Evolutionary conservation across 2,113 vertebrate genomes (phyloP), one percentile per base, ranked within the genome.

Genomic region (Notarius quadriscutis): DNA sequence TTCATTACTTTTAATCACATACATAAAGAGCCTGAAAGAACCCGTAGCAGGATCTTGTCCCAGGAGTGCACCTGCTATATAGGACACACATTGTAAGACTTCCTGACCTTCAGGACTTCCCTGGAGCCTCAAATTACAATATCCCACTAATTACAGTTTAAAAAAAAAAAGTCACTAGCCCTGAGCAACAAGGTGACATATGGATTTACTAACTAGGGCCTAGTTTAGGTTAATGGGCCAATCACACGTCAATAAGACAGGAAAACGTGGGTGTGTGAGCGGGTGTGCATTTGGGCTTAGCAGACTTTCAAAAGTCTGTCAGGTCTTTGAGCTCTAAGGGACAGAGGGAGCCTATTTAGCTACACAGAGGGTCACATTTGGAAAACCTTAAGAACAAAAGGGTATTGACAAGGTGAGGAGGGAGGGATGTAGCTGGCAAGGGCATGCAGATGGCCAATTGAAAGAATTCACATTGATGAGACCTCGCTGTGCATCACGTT

Each of bases 181-280:
- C 30, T 63, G 14, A 86, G 92, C 92, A 88, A 86, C 65, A 87
- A 91, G 90, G 89, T 88, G 87, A 89, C 92, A 91, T 67, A 87
- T 93, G 94, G 92, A 91, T 93, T 91, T 62, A 82, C 91, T 93
- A 92, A 78, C 90, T 86, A 91, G 58, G 87, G 90, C 81, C 87
- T 77, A 83, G 80, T 81, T 85, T 85, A 94, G 96, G 96, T 96
- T 97, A 97, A 96, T 95, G 94, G 95, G 94, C 92, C 95, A 96
- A 96, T 97, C 96, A 97, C 91, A 95, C 95, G 94, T 95, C 95
- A 96, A 94, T 97, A 96, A 92, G 82, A 58, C 20, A 67, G 69
- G 72, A 89, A 81, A 84, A 95, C 92, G 93, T 86, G 88, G 92
- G 74, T 81, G 80, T 55, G 82, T 51, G 84, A 65, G 58, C 30